These are phyloP conservation scores for Clarias gariepinus DNA, from an alignment of 2,113 vertebrate species.

Conservation along the genomic window DNA sequence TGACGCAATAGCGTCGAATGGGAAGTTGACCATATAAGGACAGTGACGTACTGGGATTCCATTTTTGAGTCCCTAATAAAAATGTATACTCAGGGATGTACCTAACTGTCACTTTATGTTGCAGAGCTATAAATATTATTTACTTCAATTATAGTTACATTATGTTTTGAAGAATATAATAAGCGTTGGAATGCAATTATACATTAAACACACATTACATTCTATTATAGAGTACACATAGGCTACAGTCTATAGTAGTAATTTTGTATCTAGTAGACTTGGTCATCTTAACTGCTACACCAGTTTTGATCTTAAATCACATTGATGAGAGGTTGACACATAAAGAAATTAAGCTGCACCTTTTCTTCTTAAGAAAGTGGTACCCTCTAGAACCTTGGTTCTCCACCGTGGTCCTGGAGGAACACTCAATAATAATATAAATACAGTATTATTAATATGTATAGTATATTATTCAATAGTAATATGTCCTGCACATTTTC, in stretches of 20 bases:
- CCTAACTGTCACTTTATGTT: not conserved
- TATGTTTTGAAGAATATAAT: not conserved
- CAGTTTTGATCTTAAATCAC: not conserved
- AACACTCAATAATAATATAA: too few relatives aligned
- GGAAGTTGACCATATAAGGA: constrained; percentile 60
- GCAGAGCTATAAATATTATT: not conserved
- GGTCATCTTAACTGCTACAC: not conserved
- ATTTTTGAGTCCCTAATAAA: constrained; percentile 32
- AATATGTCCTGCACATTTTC: too few relatives aligned
- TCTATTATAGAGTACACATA: not conserved
- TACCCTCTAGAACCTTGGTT: not conserved
- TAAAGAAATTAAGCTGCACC: not conserved
- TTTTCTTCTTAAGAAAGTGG: not conserved
- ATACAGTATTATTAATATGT: too few relatives aligned
- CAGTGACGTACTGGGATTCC: constrained; percentile 58
- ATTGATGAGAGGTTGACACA: not conserved
- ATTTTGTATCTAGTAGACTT: not conserved
- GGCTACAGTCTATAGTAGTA: not conserved
- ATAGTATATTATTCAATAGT: too few relatives aligned
- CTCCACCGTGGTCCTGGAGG: too few relatives aligned
- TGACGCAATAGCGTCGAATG: constrained; percentile 45
- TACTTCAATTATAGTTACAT: not conserved
- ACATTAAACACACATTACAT: not conserved
- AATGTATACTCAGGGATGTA: constrained; percentile 2
- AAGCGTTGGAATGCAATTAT: not conserved